Conservation (phyloP, 2,888 invertebrate genomes). For the Nipponacmea schrenckii region DNA sequence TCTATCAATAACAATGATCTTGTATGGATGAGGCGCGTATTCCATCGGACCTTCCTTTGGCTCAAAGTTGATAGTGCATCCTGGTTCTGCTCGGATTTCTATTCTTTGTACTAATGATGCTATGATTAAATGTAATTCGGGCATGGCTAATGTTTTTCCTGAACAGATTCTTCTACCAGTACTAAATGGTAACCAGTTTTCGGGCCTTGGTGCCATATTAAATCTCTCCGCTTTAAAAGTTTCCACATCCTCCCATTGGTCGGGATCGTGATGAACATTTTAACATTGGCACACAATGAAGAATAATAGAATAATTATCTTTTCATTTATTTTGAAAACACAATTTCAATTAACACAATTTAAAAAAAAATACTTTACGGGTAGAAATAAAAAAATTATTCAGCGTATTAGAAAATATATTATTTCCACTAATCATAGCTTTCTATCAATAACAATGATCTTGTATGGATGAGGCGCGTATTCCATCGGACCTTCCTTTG, state of each 20-base stretch:
- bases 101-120: conserved; percentile 32
- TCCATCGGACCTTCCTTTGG: neutral
- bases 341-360: too few relatives aligned
- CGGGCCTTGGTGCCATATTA: conserved; percentile 43
- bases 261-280: conserved; percentile 49
- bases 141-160: conserved; percentile 51
- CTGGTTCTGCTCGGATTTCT: conserved; percentile 12
- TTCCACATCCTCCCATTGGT: conserved; percentile 46
- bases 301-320: too few relatives aligned
- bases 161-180: conserved; percentile 53
- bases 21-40: neutral
- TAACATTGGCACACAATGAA: too few relatives aligned
- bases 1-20: neutral
- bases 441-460: neutral
- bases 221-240: conserved; percentile 51
- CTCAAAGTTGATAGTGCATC: neutral
- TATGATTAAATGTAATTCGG: conserved; percentile 44
- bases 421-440: too few relatives aligned
- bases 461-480: neutral
- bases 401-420: too few relatives aligned
- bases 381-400: too few relatives aligned
- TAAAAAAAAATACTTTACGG: too few relatives aligned
- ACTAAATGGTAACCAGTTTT: conserved; percentile 54
- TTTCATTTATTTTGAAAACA: too few relatives aligned
- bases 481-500: neutral